Evolutionary conservation across 1,140 invertebrate species (phyloP).

Genomic region (Heliothis virescens): DNA sequence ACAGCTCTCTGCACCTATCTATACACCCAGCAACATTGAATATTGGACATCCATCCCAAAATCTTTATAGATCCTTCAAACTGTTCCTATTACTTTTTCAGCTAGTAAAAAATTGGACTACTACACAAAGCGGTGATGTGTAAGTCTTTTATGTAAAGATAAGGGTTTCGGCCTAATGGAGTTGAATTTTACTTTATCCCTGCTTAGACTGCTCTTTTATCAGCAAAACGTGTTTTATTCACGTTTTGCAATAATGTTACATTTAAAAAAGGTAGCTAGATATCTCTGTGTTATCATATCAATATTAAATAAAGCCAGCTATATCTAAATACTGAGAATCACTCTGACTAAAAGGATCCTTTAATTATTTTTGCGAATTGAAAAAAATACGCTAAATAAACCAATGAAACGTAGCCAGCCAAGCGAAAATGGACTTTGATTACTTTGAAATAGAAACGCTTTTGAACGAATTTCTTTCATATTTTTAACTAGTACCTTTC

Average conservation of each 20-base stretch:
- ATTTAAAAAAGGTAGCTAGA: no score
- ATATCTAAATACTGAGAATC: not conserved
- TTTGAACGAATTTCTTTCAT: constrained; percentile 11
- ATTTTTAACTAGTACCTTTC: not conserved
- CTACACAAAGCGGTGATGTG: no score
- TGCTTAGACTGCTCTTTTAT: not conserved
- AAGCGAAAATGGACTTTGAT: constrained; percentile 10
- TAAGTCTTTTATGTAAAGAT: no score
- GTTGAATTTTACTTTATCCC: not conserved
- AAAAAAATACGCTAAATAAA: constrained; percentile 14
- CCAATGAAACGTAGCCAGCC: not conserved
- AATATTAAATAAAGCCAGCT: constrained; percentile 12
- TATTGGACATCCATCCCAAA: no score
- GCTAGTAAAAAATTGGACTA: no score
- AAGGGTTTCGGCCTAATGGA: no score
- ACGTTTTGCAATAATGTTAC: no score
- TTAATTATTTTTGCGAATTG: constrained; percentile 6
- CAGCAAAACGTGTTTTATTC: no score
- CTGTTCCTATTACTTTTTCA: no score
- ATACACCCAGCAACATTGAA: no score
- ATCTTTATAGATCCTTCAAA: no score
- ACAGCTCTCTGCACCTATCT: no score
- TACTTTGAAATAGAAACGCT: not conserved
- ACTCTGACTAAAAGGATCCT: not conserved
- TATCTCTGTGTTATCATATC: not conserved